A percentile compares a stretch with the other conserved stretches of the same genome.
Conservation (phyloP, 2,888 invertebrate species). For the Tachina fera region DNA sequence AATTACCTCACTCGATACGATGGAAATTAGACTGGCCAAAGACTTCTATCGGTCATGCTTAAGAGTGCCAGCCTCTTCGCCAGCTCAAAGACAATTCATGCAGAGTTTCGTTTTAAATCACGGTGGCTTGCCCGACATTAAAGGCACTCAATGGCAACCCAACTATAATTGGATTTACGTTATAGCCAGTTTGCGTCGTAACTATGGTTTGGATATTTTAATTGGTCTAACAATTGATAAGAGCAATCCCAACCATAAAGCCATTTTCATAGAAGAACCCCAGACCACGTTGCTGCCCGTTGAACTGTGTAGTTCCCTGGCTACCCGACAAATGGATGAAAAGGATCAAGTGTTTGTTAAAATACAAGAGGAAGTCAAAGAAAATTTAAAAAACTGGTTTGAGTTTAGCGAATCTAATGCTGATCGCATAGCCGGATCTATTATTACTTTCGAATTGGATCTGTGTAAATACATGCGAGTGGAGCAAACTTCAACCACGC, state of each 20-base stretch:
- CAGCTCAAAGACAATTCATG: slow-evolving; percentile 74
- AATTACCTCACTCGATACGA: slow-evolving; percentile 56
- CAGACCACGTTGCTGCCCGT: slow-evolving; percentile 76
- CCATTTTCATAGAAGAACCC: slow-evolving; percentile 78
- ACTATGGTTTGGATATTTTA: slow-evolving; percentile 79
- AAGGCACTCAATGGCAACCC: slow-evolving; percentile 76
- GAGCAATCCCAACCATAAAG: slow-evolving; percentile 75
- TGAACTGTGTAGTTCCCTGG: slow-evolving; percentile 75
- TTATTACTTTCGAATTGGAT: slow-evolving; percentile 79
- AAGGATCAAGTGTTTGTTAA: slow-evolving; percentile 73
- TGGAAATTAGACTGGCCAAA: slow-evolving; percentile 74
- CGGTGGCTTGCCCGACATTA: slow-evolving; percentile 76
- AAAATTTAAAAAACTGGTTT: slow-evolving; percentile 78
- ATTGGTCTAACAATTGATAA: slow-evolving; percentile 78
- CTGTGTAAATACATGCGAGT: slow-evolving; percentile 77
- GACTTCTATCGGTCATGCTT: slow-evolving; percentile 78
- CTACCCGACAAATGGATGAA: slow-evolving; percentile 70
- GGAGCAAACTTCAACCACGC: slow-evolving; percentile 63
- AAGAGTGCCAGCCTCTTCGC: slow-evolving; percentile 71
- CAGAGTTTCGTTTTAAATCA: slow-evolving; percentile 74
- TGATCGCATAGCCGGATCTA: slow-evolving; percentile 75
- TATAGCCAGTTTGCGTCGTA: slow-evolving; percentile 75
- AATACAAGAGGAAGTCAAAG: slow-evolving; percentile 76
- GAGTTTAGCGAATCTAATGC: slow-evolving; percentile 75
- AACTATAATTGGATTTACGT: slow-evolving; percentile 77